Base-by-base conservation (phyloP, 2,113 vertebrate genomes). In the Ploceus nigricollis region DNA sequence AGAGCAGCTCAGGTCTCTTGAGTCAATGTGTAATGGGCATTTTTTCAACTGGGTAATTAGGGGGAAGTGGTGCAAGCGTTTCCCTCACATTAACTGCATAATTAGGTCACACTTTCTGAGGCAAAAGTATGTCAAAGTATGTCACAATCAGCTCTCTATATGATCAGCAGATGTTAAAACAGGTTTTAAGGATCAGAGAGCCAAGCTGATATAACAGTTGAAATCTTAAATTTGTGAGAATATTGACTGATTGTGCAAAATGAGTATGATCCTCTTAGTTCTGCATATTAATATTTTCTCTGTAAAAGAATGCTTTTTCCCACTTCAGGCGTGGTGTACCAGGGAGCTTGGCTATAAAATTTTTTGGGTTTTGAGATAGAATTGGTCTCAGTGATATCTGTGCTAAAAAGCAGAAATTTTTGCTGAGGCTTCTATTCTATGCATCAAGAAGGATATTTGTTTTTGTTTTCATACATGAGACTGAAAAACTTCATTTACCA, bases 1-100 rank as follows among this genome's bases (percentile, higher is more conserved):
- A 93, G 94, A 96, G 87, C 90, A 96, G 92, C 86, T 93, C 92
- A 92, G 44, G 82, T 97, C 97, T 96, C 96, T 42, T 35, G 95
- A 86, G 97, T 89, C 92, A 80, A 63, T 40, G 64, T 93, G 82
- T 94, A 96, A 94, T 4, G 60, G 89, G 77, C 87, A 65, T 48
- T 78, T 66, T 87, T 94, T 96, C 92, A 95, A 80, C 68, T 95
- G 71, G 95, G 94, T 96, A 94, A 96, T 96, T 94, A 96, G 88
- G 82, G 89, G 79, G 94, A 88, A 95, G 80, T 83, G 79, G 66
- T 64, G n/a, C 0, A 0, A 86, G 71, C 72, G 78, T 86, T 96
- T 83, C 69, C 73, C 45, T 94, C 80, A 10, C 71, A 64, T 94
- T 89, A 92, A 65, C 86, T 87, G 54, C 65, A 66, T 95, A 97